Conservation (phyloP, 2,888 invertebrate species). For the Octonoba sinensis region DNA sequence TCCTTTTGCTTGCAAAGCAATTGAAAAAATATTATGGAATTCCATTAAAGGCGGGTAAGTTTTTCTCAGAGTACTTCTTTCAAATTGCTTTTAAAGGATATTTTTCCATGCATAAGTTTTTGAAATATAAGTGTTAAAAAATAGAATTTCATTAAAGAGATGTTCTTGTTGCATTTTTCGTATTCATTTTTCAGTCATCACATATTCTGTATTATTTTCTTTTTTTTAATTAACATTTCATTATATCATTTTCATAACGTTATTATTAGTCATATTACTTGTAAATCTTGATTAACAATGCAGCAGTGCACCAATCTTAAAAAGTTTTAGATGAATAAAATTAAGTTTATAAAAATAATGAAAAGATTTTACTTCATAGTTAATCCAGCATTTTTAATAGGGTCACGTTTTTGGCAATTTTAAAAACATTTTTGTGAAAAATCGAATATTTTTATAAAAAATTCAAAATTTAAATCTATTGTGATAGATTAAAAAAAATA, state of each 20-base stretch:
- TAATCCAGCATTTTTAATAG: too few species aligned
- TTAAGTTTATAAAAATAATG: background rate
- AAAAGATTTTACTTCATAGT: background rate
- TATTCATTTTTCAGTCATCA: background rate
- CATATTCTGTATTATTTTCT: background rate
- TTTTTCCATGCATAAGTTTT: background rate
- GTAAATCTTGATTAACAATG: too few species aligned
- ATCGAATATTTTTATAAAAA: too few species aligned
- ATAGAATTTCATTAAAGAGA: background rate
- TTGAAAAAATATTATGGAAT: conserved; percentile 76
- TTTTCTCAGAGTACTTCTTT: background rate
- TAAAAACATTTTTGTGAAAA: too few species aligned
- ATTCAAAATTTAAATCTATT: too few species aligned
- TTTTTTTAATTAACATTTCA: background rate
- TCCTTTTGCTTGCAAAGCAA: conserved; percentile 96
- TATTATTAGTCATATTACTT: too few species aligned
- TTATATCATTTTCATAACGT: background rate
- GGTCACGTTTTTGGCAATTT: too few species aligned
- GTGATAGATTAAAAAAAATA: too few species aligned
- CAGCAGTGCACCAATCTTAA: too few species aligned
- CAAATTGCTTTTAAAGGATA: too few species aligned
- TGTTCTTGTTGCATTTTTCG: background rate
- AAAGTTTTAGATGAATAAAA: background rate
- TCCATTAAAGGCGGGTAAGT: conserved; percentile 61
- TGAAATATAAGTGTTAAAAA: background rate